Conservation (phyloP, 2,888 invertebrate genomes). For the Cosmia pyralina region DNA sequence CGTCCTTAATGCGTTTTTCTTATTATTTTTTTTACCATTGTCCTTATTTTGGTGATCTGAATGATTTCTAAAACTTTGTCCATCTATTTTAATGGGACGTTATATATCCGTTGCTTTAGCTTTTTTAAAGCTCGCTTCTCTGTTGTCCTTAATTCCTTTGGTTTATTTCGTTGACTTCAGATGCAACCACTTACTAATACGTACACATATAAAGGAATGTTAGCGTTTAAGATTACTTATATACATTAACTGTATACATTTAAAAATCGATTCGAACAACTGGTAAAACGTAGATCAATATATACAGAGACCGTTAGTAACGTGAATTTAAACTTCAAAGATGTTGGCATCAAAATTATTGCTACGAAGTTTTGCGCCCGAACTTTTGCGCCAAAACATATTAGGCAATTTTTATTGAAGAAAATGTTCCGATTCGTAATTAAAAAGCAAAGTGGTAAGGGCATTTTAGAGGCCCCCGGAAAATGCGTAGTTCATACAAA, state of each 20-base stretch:
- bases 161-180: constrained; percentile 26
- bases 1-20: no score
- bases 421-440: constrained; percentile 35
- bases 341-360: constrained; percentile 89
- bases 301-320: constrained; percentile 84
- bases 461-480: neutral
- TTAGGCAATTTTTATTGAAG: constrained; percentile 50
- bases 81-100: no score
- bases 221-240: constrained; percentile 88
- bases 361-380: constrained; percentile 85
- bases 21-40: no score
- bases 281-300: constrained; percentile 82
- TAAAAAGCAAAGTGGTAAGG: constrained; percentile 21
- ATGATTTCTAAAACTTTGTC: no score
- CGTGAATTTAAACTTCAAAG: constrained; percentile 81
- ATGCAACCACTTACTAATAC: constrained; percentile 61
- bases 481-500: no score
- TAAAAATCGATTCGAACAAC: constrained; percentile 78
- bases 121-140: neutral
- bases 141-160: neutral
- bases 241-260: constrained; percentile 78
- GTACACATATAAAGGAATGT: constrained; percentile 83
- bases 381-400: constrained; percentile 62
- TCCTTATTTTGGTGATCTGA: no score
- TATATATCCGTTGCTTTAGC: no score